These are phyloP conservation scores for Heliconius cydno DNA, from an alignment of 2,888 invertebrate genomes.

Conservation along the genomic window DNA sequence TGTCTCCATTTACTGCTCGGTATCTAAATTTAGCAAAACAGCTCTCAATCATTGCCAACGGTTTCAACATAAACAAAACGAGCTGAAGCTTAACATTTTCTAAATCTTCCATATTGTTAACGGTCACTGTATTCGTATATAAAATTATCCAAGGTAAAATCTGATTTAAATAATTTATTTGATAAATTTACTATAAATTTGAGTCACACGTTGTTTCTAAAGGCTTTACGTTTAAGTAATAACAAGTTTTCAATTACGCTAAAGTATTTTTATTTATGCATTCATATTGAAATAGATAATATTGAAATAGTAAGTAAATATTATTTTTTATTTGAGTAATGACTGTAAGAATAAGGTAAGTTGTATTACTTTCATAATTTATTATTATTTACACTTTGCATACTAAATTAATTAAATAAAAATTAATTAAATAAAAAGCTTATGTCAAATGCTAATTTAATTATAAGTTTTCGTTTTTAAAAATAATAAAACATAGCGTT, in stretches of 20 bases:
- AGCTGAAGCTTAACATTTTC: background rate
- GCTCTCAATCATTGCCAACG: slow-evolving; percentile 54
- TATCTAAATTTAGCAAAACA: slow-evolving; percentile 61
- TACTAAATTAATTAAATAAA: background rate
- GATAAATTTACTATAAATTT: background rate
- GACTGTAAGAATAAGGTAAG: background rate
- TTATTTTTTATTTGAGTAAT: background rate
- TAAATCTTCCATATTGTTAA: background rate
- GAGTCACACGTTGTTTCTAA: background rate
- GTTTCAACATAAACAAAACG: slow-evolving; percentile 47
- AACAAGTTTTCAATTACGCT: background rate
- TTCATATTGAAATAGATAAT: background rate
- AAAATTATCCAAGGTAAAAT: background rate
- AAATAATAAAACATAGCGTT: too few relatives aligned
- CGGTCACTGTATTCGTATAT: background rate
- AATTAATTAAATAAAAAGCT: background rate
- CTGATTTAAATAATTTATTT: background rate
- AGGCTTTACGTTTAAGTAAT: background rate
- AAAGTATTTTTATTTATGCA: background rate
- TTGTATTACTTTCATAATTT: background rate
- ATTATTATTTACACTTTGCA: background rate
- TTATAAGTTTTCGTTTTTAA: too few relatives aligned
- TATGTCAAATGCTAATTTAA: background rate
- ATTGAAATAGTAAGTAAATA: background rate
- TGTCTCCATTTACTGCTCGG: slow-evolving; percentile 48